These are phyloP conservation scores for Adelosebastes latens DNA, from an alignment of 2,797 vertebrate species.

Conservation along the genomic window DNA sequence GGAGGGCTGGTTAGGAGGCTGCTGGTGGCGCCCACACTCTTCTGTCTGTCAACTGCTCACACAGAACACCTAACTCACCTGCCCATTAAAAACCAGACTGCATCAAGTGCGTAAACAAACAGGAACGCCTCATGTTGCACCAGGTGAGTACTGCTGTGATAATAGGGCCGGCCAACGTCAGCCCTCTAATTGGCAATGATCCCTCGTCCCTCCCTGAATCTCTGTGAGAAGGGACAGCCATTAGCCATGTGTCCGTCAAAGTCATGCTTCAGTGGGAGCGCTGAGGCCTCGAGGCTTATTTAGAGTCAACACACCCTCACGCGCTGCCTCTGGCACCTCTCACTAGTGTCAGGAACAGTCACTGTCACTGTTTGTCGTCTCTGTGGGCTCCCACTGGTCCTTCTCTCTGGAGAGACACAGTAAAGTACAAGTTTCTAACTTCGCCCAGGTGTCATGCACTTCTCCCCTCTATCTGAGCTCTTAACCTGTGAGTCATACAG, in stretches of 20 bases:
- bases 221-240: constrained; percentile 23
- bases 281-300: constrained; percentile 22
- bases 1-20: constrained; percentile 3
- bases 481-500: neutral
- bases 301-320: constrained; percentile 23
- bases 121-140: neutral
- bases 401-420: constrained; percentile 12
- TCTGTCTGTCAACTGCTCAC: constrained; percentile 18
- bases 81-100: constrained; percentile 18
- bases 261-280: neutral
- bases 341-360: constrained; percentile 41
- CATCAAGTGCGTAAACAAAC: constrained; percentile 15
- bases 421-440: constrained; percentile 16
- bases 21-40: constrained; percentile 10
- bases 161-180: neutral
- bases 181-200: constrained; percentile 36
- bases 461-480: neutral
- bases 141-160: neutral
- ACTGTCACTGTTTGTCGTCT: constrained; percentile 23
- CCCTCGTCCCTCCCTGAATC: constrained; percentile 7
- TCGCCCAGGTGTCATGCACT: neutral
- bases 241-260: constrained; percentile 50
- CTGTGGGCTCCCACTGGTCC: constrained; percentile 3
- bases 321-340: constrained; percentile 35
- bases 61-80: neutral